Base-by-base conservation (phyloP, 2,113 vertebrate genomes). In the Pogonocichla stellata region DNA sequence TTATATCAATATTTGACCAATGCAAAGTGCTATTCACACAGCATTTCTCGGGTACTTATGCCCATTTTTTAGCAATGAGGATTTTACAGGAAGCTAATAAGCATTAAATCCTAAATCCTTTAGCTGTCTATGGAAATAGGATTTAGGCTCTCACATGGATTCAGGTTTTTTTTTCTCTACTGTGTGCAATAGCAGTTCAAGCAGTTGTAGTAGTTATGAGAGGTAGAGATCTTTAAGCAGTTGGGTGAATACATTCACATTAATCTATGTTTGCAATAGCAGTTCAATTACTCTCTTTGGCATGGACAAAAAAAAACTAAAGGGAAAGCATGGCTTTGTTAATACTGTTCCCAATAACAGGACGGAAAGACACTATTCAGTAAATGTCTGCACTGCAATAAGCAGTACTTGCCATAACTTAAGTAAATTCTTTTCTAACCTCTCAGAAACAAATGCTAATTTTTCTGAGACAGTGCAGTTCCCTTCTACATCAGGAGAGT, bases 171-270 rank as follows among this genome's bases (percentile, higher is more conserved):
- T 72, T 82, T 70, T 38, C 31, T 38, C 36, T 85, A 4, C 22
- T 56, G 36, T 84, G n/a, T 86, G 34, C 73, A 89, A 24, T 34
- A 73, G 26, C 34, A 58, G 33, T 42, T 84, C 54, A 77, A 67
- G 16, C 28, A 84, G 57, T 51, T 79, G 36, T 0, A 45, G 75
- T 2, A 80, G 43, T 67, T 74, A 36, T 11, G 20, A 96, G 93
- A 96, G 94, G 88, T 84, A 96, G 95, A 94, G 74, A 80, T 56
- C 43, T 88, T 83, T 42, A 92, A 94, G 79, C 64, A 86, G 64
- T 86, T 43, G 4, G 51, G 80, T 95, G 80, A 80, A 88, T 78
- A 95, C 71, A 96, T 93, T 96, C 93, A 56, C 0, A 0, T 66
- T 69, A 34, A 82, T 56, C 47, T 66, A 1, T 12, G 7, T 73